phyloP scores from a whole-genome alignment of 1,140 invertebrate genomes.

The Microplitis demolitor region DNA sequence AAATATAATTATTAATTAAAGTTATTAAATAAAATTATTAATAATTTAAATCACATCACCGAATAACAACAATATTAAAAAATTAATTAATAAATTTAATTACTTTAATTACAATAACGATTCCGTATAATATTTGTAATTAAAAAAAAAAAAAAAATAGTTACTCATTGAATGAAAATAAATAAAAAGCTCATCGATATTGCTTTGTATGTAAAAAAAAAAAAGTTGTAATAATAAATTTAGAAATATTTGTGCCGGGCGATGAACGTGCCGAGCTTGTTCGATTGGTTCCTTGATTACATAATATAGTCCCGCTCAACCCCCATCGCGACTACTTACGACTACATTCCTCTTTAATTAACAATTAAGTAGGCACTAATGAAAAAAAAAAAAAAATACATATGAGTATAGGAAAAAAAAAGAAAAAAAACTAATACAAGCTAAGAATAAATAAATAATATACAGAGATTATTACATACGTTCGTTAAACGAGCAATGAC shows the following conservation, averaged over 20 bases:
- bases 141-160: background rate
- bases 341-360: slow-evolving; percentile 57
- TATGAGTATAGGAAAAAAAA: slow-evolving; percentile 37
- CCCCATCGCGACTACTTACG: slow-evolving; percentile 44
- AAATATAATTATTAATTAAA: background rate
- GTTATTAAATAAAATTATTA: background rate
- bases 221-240: background rate
- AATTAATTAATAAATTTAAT: background rate
- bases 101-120: background rate
- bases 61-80: background rate
- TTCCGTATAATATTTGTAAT: background rate
- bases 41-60: background rate
- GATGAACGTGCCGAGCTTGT: slow-evolving; percentile 48
- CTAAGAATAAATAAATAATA: slow-evolving; percentile 4
- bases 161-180: background rate
- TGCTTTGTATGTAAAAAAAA: background rate
- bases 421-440: slow-evolving; percentile 26
- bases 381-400: slow-evolving; percentile 41
- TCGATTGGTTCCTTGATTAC: slow-evolving; percentile 44
- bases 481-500: background rate
- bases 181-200: background rate
- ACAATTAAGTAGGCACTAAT: slow-evolving; percentile 56
- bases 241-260: slow-evolving; percentile 32
- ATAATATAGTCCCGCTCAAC: slow-evolving; percentile 44
- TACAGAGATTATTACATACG: no score